Conservation (phyloP, 37 sponge, comb jelly and placozoan genomes). For the Bolinopsis microptera region DNA sequence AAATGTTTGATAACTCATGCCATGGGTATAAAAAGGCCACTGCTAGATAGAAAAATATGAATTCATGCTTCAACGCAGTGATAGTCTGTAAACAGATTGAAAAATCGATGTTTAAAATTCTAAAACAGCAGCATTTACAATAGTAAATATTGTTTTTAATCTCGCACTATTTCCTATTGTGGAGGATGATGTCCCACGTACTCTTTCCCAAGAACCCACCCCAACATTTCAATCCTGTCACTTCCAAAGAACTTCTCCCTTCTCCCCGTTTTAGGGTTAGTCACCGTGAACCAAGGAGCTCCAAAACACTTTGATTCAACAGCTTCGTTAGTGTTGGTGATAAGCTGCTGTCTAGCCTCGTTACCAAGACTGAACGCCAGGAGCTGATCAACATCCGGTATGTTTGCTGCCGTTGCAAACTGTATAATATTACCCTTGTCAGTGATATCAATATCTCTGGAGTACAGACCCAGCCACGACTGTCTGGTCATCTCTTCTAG, state of each 20-base stretch:
- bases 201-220: conserved; percentile 58
- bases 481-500: conserved; percentile 53
- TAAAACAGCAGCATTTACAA: no score
- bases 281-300: conserved; percentile 50
- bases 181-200: conserved; percentile 25
- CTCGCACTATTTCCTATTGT: no score
- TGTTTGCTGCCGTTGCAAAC: neutral
- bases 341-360: conserved; percentile 41
- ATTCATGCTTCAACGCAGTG: no score
- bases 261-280: neutral
- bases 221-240: conserved; percentile 60
- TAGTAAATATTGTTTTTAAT: no score
- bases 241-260: conserved; percentile 65
- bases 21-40: no score
- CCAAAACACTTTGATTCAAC: conserved; percentile 59
- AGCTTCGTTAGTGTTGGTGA: conserved; percentile 34
- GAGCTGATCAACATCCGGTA: conserved; percentile 3
- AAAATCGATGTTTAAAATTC: no score
- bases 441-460: conserved; percentile 31
- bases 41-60: no score
- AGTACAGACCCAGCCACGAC: conserved; percentile 48
- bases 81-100: no score
- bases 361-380: neutral
- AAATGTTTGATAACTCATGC: no score
- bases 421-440: conserved; percentile 4